Conservation (phyloP, 2,888 invertebrate species). For the Andrena praecox region DNA sequence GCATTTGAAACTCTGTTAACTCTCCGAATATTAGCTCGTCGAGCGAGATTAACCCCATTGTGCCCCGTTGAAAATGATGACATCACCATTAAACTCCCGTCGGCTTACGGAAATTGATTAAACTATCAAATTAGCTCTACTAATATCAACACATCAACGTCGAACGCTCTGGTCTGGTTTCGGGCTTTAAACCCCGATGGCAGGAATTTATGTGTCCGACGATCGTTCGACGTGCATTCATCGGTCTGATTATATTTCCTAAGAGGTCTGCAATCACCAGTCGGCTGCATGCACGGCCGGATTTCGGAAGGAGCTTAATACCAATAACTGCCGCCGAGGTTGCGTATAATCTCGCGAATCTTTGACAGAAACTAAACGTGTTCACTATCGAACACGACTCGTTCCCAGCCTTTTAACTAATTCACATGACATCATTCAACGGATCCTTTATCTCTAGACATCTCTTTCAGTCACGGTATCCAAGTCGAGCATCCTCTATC, state of each 20-base stretch:
- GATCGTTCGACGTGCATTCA: slow-evolving; percentile 74
- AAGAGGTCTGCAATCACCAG: slow-evolving; percentile 70
- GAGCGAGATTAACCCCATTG: slow-evolving; percentile 84
- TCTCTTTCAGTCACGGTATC: too few relatives aligned
- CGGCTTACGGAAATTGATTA: slow-evolving; percentile 84
- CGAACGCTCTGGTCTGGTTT: slow-evolving; percentile 59
- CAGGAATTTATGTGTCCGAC: slow-evolving; percentile 72
- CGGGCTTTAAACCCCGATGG: slow-evolving; percentile 68
- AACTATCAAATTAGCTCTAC: slow-evolving; percentile 85
- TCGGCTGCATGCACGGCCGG: slow-evolving; percentile 42
- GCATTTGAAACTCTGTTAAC: slow-evolving; percentile 84
- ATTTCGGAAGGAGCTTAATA: slow-evolving; percentile 45
- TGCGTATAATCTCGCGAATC: slow-evolving; percentile 8
- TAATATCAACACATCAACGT: slow-evolving; percentile 82
- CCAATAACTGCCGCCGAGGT: slow-evolving; percentile 12
- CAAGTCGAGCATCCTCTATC: too few relatives aligned
- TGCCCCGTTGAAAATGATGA: slow-evolving; percentile 84
- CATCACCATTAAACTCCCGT: slow-evolving; percentile 85
- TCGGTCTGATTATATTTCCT: slow-evolving; percentile 70
- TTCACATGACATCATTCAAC: too few relatives aligned
- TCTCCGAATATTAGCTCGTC: slow-evolving; percentile 84
- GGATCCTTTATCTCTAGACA: too few relatives aligned
- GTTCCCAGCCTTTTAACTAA: too few relatives aligned
- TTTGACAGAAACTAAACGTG: background rate
- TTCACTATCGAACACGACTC: background rate